These are phyloP conservation scores for Peromyscus attwateri DNA, from an alignment of 2,797 vertebrate genomes.

Conservation along the genomic window DNA sequence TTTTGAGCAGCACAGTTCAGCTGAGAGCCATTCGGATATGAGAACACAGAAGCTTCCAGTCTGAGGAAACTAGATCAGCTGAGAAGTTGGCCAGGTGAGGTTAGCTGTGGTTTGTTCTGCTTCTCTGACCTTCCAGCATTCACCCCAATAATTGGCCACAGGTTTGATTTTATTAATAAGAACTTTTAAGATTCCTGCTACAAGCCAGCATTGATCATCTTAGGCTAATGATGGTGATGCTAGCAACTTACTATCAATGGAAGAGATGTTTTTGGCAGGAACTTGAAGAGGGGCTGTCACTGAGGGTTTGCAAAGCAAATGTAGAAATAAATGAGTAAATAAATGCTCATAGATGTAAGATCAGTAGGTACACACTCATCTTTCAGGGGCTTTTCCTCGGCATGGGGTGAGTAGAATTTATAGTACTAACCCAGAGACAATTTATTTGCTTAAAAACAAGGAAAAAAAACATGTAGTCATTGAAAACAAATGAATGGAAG, in stretches of 20 bases:
- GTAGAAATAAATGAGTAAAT: constrained; percentile 19
- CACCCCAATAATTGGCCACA: no score
- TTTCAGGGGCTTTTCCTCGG: background rate
- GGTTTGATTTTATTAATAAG: no score
- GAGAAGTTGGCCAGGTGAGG: no score
- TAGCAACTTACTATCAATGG: background rate
- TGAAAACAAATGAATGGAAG: constrained; percentile 28
- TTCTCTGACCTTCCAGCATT: no score
- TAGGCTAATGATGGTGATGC: constrained; percentile 7
- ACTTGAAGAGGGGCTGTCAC: constrained; percentile 31
- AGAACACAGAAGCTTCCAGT: no score
- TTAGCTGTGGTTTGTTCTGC: no score
- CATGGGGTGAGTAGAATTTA: background rate
- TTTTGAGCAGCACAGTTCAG: no score
- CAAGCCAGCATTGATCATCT: background rate
- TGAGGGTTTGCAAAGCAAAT: background rate
- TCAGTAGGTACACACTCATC: background rate
- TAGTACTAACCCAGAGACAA: constrained; percentile 33
- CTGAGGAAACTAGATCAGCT: no score
- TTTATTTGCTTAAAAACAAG: background rate
- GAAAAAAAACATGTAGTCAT: background rate
- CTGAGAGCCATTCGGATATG: no score
- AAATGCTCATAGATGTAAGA: background rate
- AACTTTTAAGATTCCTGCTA: no score
- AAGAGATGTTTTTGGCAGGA: background rate